A percentile compares a stretch with the other conserved stretches of the same genome.
phyloP scores from a whole-genome alignment of 1,140 invertebrate species.

The Mizuhopecten yessoensis region DNA sequence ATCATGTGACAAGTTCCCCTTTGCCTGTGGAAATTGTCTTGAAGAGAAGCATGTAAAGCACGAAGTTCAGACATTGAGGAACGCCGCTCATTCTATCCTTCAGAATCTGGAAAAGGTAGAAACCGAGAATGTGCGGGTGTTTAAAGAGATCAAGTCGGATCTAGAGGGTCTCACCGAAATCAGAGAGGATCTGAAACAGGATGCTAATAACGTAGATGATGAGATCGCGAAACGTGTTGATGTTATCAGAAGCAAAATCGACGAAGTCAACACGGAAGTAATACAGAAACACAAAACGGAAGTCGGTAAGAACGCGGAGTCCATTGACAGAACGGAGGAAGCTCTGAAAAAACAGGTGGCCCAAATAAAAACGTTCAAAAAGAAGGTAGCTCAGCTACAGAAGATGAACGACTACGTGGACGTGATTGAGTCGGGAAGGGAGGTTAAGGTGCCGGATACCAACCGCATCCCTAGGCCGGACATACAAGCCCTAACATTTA shows the following conservation, averaged over 20 bases:
- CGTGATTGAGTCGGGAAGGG: neutral
- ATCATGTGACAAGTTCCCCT: neutral
- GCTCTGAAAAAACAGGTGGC: neutral
- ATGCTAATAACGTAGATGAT: neutral
- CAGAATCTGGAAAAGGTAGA: neutral
- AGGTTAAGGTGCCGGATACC: neutral
- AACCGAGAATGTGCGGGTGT: neutral
- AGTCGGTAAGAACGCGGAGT: neutral
- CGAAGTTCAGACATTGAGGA: neutral
- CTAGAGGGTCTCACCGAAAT: neutral
- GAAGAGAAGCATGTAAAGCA: neutral
- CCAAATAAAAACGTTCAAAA: neutral
- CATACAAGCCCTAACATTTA: too few relatives aligned
- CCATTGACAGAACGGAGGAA: neutral
- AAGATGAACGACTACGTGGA: conserved; percentile 25
- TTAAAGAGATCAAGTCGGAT: neutral
- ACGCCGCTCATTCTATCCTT: neutral
- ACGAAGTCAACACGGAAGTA: neutral
- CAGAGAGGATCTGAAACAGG: neutral
- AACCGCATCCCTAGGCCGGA: too few relatives aligned
- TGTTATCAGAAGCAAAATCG: neutral
- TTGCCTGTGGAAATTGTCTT: neutral
- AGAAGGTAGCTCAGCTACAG: neutral
- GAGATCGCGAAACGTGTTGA: neutral
- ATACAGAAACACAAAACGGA: neutral